Percentiles rank a stretch among this genome's conserved stretches.
Evolutionary conservation across 2,113 vertebrate species (phyloP).

Genomic region (Malurus cyaneus): DNA sequence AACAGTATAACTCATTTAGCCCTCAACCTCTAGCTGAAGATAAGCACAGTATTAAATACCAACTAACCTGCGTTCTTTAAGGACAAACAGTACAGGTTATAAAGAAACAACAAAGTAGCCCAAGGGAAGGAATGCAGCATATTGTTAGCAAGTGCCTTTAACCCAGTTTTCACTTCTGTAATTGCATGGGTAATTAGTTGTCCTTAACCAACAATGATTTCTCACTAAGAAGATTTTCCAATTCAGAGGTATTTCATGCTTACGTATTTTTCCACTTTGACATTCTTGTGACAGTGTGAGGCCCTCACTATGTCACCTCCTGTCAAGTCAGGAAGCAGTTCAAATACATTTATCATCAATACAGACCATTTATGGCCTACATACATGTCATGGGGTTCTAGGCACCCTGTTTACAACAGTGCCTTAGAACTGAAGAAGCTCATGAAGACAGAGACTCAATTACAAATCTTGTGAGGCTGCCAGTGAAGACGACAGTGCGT

Average conservation of each 20-base stretch:
- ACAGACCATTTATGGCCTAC: background rate
- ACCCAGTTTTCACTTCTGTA: background rate
- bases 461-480: background rate
- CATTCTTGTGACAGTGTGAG: background rate
- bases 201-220: background rate
- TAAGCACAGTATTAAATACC: background rate
- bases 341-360: background rate
- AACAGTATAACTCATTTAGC: background rate
- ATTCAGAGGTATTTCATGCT: background rate
- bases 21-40: background rate
- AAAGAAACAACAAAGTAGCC: background rate
- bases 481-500: background rate
- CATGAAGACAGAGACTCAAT: background rate
- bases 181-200: background rate
- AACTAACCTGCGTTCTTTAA: background rate
- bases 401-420: background rate
- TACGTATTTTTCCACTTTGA: background rate
- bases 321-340: background rate
- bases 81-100: background rate
- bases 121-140: background rate
- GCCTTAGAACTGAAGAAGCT: background rate
- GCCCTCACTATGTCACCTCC: background rate
- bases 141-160: background rate
- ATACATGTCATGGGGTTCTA: fast-evolving
- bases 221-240: background rate